Evolutionary conservation across 2,888 invertebrate species (phyloP), one percentile per base, ranked within the genome.

Genomic region (Amblyjoppa fuscipennis): DNA sequence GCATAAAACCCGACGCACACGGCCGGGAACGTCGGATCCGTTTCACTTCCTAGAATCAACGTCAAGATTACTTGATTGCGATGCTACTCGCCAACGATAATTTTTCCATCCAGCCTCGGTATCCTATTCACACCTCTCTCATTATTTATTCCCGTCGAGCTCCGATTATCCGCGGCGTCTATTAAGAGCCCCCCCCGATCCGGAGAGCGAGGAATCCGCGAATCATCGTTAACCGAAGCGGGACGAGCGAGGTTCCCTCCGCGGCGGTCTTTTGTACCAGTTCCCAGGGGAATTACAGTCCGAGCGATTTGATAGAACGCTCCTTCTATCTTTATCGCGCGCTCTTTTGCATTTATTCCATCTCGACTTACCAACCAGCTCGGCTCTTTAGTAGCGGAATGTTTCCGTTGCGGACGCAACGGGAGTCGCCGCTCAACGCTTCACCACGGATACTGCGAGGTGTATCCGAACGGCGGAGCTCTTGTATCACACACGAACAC

Each of bases 261-360:
- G 71, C 82, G 82, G 80, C 73, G 76, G 69, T 68, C 85, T 83
- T 74, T 64, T 74, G 85, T 86, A 86, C 76, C 85, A 83, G 81
- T 86, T 86, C 85, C 83, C 85, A 86, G 83, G 85, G 85, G 85
- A 83, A 86, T 86, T 86, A 86, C 80, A 76, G 85, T 77, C 69
- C 71, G 34, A 71, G 76, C 76, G 61, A 80, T 83, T 83, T 69
- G 77, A 83, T 81, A 74, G 64, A 86, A 86, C 80, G 82, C 51
- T 71, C 45, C 11, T 76, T 51, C 38, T 34, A 34, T 56, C 75
- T 66, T n/a, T 28, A 38, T 71, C 61, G 49, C 53, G 53, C 61
- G 11, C 25, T 59, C 49, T 49, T 75, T 53, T 11, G 25, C 51
- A 20, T 41, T 45, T 56, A 25, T 69, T 31, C 31, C 66, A 20